phyloP scores from a whole-genome alignment of 1,140 invertebrate genomes.

The Scaptomyza graminum region DNA sequence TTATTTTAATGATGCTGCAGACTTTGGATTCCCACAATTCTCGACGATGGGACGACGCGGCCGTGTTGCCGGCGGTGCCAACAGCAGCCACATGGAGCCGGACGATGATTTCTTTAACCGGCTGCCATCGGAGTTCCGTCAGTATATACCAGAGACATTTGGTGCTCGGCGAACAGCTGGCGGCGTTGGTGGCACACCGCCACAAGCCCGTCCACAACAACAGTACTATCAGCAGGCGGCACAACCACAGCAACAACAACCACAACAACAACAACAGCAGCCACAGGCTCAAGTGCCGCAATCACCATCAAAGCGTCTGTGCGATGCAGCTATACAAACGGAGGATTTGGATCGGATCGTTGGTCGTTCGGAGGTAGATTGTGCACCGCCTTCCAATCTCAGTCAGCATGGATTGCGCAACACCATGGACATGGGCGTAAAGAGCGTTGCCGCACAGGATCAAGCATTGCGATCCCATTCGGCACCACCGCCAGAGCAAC shows the following conservation, averaged over 20 bases:
- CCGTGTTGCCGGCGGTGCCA: conserved; percentile 66
- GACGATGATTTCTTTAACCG: conserved; percentile 86
- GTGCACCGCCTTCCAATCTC: conserved; percentile 81
- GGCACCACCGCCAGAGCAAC: conserved; percentile 76
- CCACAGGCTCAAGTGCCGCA: conserved; percentile 78
- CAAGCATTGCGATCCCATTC: conserved; percentile 85
- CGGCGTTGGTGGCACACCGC: conserved; percentile 22
- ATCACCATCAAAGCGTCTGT: conserved; percentile 64
- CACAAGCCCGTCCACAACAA: conserved; percentile 45
- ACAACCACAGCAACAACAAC: conserved; percentile 53
- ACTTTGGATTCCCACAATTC: conserved; percentile 82
- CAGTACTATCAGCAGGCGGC: conserved; percentile 84
- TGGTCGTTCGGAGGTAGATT: conserved; percentile 67
- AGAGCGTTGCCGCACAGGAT: conserved; percentile 85
- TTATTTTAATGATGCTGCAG: conserved; percentile 84
- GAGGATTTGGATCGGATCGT: conserved; percentile 49
- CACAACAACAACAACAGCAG: conserved; percentile 55
- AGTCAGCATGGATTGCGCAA: conserved; percentile 90
- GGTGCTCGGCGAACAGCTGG: conserved; percentile 83
- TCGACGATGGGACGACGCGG: conserved; percentile 70
- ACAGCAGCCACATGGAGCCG: conserved; percentile 58
- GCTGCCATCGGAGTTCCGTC: conserved; percentile 86
- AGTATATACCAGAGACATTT: conserved; percentile 85
- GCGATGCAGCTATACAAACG: conserved; percentile 85
- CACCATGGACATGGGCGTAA: conserved; percentile 90